Conservation (phyloP, 2,113 vertebrate genomes). For the Micronisus gabar region DNA sequence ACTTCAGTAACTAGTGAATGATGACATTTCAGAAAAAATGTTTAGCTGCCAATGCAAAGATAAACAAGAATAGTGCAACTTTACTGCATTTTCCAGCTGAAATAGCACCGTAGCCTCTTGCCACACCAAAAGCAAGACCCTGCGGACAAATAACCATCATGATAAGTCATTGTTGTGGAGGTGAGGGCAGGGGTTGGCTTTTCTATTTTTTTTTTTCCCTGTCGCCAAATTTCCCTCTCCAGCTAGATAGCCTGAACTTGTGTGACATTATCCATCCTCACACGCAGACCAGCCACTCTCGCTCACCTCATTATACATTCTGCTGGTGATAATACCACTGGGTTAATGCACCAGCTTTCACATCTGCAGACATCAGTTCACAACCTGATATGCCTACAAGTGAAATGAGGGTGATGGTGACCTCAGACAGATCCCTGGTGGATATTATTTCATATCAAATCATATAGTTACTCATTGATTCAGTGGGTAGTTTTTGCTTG, state of each 20-base stretch:
- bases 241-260: neutral
- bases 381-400: neutral
- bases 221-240: neutral
- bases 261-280: neutral
- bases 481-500: neutral
- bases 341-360: neutral
- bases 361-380: neutral
- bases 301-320: neutral
- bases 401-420: neutral
- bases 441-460: neutral
- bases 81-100: neutral
- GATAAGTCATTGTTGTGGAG: neutral
- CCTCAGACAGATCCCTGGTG: neutral
- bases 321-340: neutral
- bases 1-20: neutral
- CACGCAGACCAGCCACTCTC: neutral
- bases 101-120: neutral
- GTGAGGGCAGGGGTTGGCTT: neutral
- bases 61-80: neutral
- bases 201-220: neutral
- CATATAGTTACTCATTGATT: neutral
- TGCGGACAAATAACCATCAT: rapidly evolving
- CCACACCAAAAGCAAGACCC: neutral
- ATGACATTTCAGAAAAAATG: neutral
- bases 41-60: neutral